Base-by-base conservation (phyloP, 2,113 vertebrate species). In the Psophia crepitans region DNA sequence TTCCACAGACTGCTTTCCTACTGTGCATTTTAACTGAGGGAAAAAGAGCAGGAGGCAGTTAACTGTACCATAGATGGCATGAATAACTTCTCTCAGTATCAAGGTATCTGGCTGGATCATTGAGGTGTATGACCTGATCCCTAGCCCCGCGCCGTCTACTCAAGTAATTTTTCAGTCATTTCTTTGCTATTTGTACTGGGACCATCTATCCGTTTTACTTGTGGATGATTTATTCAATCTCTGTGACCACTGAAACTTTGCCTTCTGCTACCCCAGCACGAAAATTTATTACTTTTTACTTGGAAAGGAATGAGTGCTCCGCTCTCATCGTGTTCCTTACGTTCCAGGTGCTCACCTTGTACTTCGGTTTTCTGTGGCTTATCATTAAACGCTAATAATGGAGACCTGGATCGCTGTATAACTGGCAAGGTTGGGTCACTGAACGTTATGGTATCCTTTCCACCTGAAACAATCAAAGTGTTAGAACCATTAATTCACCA, bases 361-460 rank as follows among this genome's bases (percentile, higher is more conserved):
- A 58, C 91, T 96, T 91, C 95, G 69, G 87, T 86, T 95, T 97
- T 96, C 44, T 89, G 30, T 54, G 97, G 91, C 77, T 90, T 98
- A 48, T 98, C 97, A 32, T 77, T 58, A 41, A 96, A 96, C 1
- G 97, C 91, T 83, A 96, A 66, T 91, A 98, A 76, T 0, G 98
- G 98, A 16, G 97, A 98, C 74, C 96, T 97, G 57, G 98, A 98
- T 48, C 97, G 97, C 91, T 99, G 98, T 17, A 76, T n/a, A 32
- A 97, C 91, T 8, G 97, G 98, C 94, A 98, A 79, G 70, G 95
- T 1, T 18, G 98, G 68, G 53, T 99, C 98, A 19, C 93, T 97
- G 93, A 99, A 97, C 2, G 97, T 89, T 71, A 98, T 98, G 33
- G 97, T 98, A 80, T 99, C 98, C 86, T 98, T 98, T 60, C 98